Conservation (phyloP, 53 echinoderm and acorn worm species). For the Apostichopus leukothele region DNA sequence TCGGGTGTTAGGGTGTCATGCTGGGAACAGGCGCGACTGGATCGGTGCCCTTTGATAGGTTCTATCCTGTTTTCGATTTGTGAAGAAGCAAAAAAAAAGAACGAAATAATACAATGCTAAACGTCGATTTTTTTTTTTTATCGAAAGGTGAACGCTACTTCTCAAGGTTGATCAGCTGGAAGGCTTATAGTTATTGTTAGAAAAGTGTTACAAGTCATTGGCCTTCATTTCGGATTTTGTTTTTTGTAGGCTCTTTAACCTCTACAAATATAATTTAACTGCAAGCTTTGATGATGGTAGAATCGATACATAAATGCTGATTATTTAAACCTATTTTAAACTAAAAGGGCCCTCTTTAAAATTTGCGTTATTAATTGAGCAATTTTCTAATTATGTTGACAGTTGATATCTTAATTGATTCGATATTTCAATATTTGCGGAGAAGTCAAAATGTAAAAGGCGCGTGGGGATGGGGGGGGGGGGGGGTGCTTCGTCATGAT, state of each 20-base stretch:
- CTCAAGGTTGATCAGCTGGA: neutral
- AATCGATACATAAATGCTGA: too few species aligned
- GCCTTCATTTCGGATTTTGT: neutral
- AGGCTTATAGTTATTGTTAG: neutral
- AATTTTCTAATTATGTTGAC: too few species aligned
- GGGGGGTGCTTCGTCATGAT: too few species aligned
- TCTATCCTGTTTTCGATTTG: neutral
- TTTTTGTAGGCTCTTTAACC: neutral
- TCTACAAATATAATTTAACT: neutral
- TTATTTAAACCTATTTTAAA: too few species aligned
- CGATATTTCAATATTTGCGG: too few species aligned
- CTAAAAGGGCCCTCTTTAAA: too few species aligned
- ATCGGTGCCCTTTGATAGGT: neutral
- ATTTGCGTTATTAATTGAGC: too few species aligned
- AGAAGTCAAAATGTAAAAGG: too few species aligned
- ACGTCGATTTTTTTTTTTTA: neutral
- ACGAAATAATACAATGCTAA: neutral
- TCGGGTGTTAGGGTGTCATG: conserved; percentile 25
- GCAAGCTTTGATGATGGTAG: neutral
- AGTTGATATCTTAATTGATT: too few species aligned
- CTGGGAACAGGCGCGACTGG: neutral
- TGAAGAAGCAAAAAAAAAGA: neutral
- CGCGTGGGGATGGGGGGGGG: too few species aligned
- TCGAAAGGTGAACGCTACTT: neutral
- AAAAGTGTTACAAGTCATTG: neutral